Evolutionary conservation across 2,888 invertebrate species (phyloP).

Genomic region (Syrista parreyssii): DNA sequence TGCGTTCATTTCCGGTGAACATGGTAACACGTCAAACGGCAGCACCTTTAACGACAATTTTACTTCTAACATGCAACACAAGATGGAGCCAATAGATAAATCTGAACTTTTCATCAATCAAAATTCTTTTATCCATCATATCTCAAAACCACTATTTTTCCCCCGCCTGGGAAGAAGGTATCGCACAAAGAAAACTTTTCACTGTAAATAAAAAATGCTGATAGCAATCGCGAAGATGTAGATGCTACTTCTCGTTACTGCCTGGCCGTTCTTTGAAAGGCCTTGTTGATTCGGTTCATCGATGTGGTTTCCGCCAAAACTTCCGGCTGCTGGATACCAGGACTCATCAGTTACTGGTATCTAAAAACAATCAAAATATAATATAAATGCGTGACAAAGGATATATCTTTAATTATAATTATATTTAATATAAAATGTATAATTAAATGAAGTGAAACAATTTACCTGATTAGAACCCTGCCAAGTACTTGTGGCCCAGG

Average conservation of each 20-base stretch:
- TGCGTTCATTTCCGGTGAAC: neutral
- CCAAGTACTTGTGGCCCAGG: constrained; percentile 57
- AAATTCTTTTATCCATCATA: neutral
- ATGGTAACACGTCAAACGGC: neutral
- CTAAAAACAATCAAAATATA: constrained; percentile 28
- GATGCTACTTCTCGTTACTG: constrained; percentile 18
- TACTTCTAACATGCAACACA: neutral
- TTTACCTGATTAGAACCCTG: constrained; percentile 47
- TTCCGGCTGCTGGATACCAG: constrained; percentile 69
- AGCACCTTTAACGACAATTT: neutral
- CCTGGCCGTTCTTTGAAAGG: constrained; percentile 55
- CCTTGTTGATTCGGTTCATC: constrained; percentile 73
- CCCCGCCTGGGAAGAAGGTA: neutral
- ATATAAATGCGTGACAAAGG: neutral
- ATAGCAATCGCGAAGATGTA: neutral
- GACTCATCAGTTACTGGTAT: constrained; percentile 55
- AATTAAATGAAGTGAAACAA: neutral
- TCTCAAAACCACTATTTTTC: neutral
- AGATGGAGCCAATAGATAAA: neutral
- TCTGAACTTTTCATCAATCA: neutral
- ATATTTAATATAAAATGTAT: neutral
- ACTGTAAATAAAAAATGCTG: neutral
- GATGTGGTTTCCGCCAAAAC: constrained; percentile 69
- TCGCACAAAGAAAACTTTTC: neutral
- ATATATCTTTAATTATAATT: neutral